Evolutionary conservation across 2,797 vertebrate genomes (phyloP), one percentile per base, ranked within the genome.

Genomic region (Periparus ater): DNA sequence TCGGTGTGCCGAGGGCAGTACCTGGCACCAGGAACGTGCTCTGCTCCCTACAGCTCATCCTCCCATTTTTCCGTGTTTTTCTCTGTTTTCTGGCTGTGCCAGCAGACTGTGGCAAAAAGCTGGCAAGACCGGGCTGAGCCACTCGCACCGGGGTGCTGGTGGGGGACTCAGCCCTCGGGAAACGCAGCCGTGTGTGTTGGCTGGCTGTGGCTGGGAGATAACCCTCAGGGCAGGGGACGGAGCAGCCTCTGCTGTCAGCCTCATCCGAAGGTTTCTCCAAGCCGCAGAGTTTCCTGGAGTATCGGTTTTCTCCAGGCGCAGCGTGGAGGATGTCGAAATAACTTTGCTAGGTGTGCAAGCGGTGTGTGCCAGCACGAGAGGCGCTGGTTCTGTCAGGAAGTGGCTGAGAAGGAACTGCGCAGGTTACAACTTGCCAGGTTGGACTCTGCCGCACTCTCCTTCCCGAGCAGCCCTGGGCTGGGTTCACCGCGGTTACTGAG

Each of bases 381-480:
- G 58, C 2, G 0, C 76, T 2, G 5, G 19, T 2, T 47, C 36
- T 0, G 2, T 50, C 57, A 51, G 68, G 72, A 80, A 81, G 48
- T 21, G 58, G 29, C 44, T 55, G 65, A 63, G 87, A 16, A 85
- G 72, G 70, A 83, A 26, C 4, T 13, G 7, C 55, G 67, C 92
- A 82, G 74, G 91, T 80, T 68, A n/a, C 9, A 58, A 1, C 93
- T 73, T 0, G 73, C 29, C 42, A 22, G 65, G 30, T 34, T 61
- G 15, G 58, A 19, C 54, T 82, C 3, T 3, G 53, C 78, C 3
- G 1, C 11, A 6, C 30, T n/a, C 7, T 55, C 29, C 29, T 71
- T 14, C 32, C 16, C 0, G 1, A 29, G 36, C 53, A 65, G 50
- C 2, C 2, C 9, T 5, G 14, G 36, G 10, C 40, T 88, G 5